phyloP scores from a whole-genome alignment of 2,888 invertebrate species.

The Gortyna flavago region DNA sequence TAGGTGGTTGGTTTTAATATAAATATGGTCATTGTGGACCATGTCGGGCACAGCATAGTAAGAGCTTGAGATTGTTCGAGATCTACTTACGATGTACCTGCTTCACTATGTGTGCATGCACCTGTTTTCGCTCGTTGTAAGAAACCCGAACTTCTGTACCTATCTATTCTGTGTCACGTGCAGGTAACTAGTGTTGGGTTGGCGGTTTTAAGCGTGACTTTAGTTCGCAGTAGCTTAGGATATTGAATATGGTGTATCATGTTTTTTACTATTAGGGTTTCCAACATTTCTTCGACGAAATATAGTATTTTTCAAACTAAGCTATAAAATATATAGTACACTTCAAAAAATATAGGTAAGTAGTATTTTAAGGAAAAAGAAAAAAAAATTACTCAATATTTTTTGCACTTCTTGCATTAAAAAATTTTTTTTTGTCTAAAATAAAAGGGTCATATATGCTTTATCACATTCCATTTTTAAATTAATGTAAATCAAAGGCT shows the following conservation, averaged over 20 bases:
- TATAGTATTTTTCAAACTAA: too few relatives aligned
- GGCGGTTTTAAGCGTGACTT: slow-evolving; percentile 43
- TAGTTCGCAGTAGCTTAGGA: slow-evolving; percentile 12
- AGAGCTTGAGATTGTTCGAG: background rate
- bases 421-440: too few relatives aligned
- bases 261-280: slow-evolving; percentile 23
- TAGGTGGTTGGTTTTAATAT: background rate
- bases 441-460: too few relatives aligned
- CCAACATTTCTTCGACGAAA: too few relatives aligned
- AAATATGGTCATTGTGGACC: background rate
- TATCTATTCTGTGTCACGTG: background rate
- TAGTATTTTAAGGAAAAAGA: too few relatives aligned
- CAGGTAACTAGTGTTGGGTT: slow-evolving; percentile 36
- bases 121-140: background rate
- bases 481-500: too few relatives aligned
- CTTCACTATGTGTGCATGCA: background rate
- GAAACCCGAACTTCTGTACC: slow-evolving; percentile 13
- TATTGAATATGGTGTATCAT: slow-evolving; percentile 45
- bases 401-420: too few relatives aligned
- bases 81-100: background rate
- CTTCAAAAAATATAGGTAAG: too few relatives aligned
- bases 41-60: background rate
- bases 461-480: too few relatives aligned
- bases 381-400: too few relatives aligned
- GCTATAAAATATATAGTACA: too few relatives aligned